Conservation (phyloP, 2,888 invertebrate species). For the Cheilosia vulpina region DNA sequence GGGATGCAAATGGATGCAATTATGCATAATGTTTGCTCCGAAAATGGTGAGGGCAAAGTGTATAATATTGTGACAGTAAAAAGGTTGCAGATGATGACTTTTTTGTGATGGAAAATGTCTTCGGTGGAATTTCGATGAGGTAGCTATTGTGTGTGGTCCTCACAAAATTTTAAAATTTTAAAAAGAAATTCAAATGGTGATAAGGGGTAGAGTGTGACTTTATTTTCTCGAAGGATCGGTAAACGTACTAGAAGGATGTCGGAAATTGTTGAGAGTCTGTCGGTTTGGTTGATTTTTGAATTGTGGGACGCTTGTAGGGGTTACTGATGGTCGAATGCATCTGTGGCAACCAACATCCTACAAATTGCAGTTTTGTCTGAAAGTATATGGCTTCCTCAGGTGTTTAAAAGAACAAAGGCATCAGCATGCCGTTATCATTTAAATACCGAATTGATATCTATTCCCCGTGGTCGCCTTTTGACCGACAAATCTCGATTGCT, state of each 20-base stretch:
- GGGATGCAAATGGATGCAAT: constrained; percentile 65
- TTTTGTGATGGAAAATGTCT: constrained; percentile 37
- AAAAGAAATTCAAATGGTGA: constrained; percentile 46
- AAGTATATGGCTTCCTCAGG: too few relatives aligned
- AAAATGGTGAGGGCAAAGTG: constrained; percentile 31
- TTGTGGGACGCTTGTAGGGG: background rate
- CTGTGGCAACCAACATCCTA: too few relatives aligned
- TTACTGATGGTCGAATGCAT: too few relatives aligned
- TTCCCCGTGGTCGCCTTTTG: too few relatives aligned
- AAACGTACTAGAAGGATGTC: constrained; percentile 33
- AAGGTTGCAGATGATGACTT: constrained; percentile 53
- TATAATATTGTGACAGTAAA: constrained; percentile 63
- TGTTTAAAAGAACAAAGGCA: too few relatives aligned
- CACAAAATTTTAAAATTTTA: constrained; percentile 49
- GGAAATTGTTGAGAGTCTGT: constrained; percentile 23
- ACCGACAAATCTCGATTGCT: too few relatives aligned
- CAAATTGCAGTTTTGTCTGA: too few relatives aligned
- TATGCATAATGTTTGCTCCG: constrained; percentile 67
- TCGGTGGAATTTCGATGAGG: constrained; percentile 5
- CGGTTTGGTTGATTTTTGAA: constrained; percentile 19
- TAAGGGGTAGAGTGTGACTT: background rate
- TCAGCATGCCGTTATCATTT: too few relatives aligned
- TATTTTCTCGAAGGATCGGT: constrained; percentile 10
- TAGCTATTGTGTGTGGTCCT: constrained; percentile 43
- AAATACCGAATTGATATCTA: too few relatives aligned